phyloP scores from a whole-genome alignment of 2,797 vertebrate species.

The Hydrolagus colliei region DNA sequence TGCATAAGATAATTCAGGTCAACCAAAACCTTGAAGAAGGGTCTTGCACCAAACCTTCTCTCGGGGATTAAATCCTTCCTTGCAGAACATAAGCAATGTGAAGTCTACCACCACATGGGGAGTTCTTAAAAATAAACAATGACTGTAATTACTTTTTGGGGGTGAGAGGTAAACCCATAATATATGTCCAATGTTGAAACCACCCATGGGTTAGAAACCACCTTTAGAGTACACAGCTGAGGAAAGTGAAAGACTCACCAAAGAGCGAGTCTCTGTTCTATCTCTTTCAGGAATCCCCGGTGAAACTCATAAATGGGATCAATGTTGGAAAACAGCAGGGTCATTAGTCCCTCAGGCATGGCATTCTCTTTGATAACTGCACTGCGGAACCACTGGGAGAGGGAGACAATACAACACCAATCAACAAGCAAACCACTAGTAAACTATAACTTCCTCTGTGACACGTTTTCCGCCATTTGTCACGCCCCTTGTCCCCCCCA shows the following conservation, averaged over 20 bases:
- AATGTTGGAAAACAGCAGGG: constrained; percentile 85
- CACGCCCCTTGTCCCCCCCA: no score
- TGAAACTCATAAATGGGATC: constrained; percentile 93
- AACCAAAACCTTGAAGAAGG: neutral
- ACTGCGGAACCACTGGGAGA: constrained; percentile 84
- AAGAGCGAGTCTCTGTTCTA: constrained; percentile 82
- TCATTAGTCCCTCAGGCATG: constrained; percentile 80
- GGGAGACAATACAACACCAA: neutral
- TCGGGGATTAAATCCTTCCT: neutral
- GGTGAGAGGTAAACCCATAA: no score
- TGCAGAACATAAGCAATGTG: neutral
- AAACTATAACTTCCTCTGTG: neutral
- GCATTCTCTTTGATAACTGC: constrained; percentile 81
- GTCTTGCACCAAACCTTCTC: neutral
- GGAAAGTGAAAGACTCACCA: constrained; percentile 59
- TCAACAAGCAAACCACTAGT: neutral
- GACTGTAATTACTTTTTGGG: no score
- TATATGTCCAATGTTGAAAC: neutral
- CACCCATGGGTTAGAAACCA: no score
- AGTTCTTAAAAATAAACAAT: no score
- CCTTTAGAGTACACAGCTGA: neutral
- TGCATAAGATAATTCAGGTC: neutral
- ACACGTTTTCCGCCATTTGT: no score
- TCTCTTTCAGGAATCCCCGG: constrained; percentile 80
- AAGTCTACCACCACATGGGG: no score